A percentile compares a stretch with the other conserved stretches of the same genome.
phyloP scores from a whole-genome alignment of 2,888 invertebrate species.

The Glaucopsyche alexis region DNA sequence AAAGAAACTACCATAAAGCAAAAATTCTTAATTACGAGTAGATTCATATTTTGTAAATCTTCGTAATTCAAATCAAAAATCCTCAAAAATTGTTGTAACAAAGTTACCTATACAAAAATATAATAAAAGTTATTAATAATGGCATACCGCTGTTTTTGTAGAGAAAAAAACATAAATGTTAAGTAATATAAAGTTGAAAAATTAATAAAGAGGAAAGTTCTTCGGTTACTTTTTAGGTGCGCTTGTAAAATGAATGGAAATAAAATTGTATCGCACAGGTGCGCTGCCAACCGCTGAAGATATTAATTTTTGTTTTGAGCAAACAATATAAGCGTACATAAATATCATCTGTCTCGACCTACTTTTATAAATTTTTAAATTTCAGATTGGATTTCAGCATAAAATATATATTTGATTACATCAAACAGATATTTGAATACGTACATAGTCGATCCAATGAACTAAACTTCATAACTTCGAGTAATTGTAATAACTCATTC shows the following conservation, averaged over 20 bases:
- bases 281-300: constrained; percentile 75
- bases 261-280: constrained; percentile 78
- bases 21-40: background rate
- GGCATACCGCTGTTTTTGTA: constrained; percentile 10
- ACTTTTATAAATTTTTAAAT: constrained; percentile 18
- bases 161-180: constrained; percentile 64
- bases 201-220: constrained; percentile 79
- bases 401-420: background rate
- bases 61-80: background rate
- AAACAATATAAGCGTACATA: constrained; percentile 35
- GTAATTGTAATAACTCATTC: constrained; percentile 12
- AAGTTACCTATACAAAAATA: background rate
- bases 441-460: background rate
- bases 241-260: constrained; percentile 79
- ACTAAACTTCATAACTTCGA: background rate
- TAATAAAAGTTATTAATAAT: constrained; percentile 22
- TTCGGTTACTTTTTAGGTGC: constrained; percentile 73
- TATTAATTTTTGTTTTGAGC: constrained; percentile 73
- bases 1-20: background rate
- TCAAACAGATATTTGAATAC: background rate
- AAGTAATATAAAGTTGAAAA: constrained; percentile 80
- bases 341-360: constrained; percentile 30
- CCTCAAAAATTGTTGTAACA: background rate
- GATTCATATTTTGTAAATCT: background rate
- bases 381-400: background rate